A percentile compares a stretch with the other conserved stretches of the same genome.
Conservation (phyloP, 1,140 invertebrate species). For the Arion vulgaris region DNA sequence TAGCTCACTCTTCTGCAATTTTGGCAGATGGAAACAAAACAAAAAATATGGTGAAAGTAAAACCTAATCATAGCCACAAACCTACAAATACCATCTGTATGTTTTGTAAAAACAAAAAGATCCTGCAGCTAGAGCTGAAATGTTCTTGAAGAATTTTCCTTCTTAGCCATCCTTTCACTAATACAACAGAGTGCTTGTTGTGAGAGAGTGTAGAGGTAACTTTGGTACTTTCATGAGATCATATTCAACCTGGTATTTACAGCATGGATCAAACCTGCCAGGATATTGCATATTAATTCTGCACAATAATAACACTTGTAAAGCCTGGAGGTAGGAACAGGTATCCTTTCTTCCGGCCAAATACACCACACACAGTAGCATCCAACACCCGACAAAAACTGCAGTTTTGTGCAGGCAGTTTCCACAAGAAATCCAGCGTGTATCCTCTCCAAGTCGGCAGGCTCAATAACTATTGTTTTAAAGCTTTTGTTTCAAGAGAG, state of each 20-base stretch:
- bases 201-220: constrained; percentile 79
- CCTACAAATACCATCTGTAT: constrained; percentile 76
- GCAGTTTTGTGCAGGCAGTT: constrained; percentile 95
- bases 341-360: constrained; percentile 81
- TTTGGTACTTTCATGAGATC: constrained; percentile 76
- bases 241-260: constrained; percentile 87
- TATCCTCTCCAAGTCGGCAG: constrained; percentile 91
- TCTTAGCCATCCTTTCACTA: constrained; percentile 81
- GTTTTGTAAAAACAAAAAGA: constrained; percentile 80
- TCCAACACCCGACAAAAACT: constrained; percentile 84
- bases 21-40: not conserved
- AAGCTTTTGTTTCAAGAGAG: constrained; percentile 86
- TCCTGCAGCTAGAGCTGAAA: constrained; percentile 79
- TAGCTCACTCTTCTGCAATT: not conserved
- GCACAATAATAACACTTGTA: constrained; percentile 83
- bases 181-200: constrained; percentile 79
- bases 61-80: too few species aligned
- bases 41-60: too few species aligned
- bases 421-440: constrained; percentile 95
- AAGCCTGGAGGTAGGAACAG: constrained; percentile 81
- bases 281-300: constrained; percentile 86
- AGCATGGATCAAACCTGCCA: constrained; percentile 95
- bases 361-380: constrained; percentile 81
- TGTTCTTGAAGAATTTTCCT: constrained; percentile 82
- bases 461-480: constrained; percentile 91